These are phyloP conservation scores for Ennomos quercinarius DNA, from an alignment of 2,888 invertebrate species.

Conservation along the genomic window DNA sequence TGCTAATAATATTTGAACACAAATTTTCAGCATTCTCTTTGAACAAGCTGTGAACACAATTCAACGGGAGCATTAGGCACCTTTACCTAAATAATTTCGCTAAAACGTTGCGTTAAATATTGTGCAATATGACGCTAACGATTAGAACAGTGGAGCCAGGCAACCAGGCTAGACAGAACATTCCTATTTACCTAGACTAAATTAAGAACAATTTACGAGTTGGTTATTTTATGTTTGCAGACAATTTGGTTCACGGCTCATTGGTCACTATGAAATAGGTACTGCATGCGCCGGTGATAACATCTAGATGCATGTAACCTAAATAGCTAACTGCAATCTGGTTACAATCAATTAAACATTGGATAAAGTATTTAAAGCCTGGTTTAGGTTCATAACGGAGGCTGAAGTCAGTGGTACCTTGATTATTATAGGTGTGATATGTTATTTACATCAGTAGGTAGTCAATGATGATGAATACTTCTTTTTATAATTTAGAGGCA, in stretches of 20 bases:
- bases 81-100: constrained; percentile 14
- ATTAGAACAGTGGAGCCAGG: constrained; percentile 45
- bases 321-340: constrained; percentile 45
- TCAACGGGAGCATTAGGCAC: constrained; percentile 4
- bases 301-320: constrained; percentile 51
- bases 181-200: constrained; percentile 65
- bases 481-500: too few species aligned
- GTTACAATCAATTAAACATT: constrained; percentile 28
- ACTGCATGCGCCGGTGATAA: constrained; percentile 53
- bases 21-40: constrained; percentile 2
- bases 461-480: too few species aligned
- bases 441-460: too few species aligned
- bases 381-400: neutral
- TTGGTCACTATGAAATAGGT: constrained; percentile 60
- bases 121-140: constrained; percentile 50
- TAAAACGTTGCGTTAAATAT: constrained; percentile 36
- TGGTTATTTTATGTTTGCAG: constrained; percentile 73
- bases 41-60: constrained; percentile 10
- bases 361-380: constrained; percentile 6
- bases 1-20: neutral
- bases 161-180: constrained; percentile 48
- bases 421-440: too few species aligned
- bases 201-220: constrained; percentile 77
- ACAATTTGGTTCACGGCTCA: constrained; percentile 75
- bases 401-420: too few species aligned